Evolutionary conservation across 2,113 vertebrate species (phyloP).

Genomic region (Pelobates fuscus): DNA sequence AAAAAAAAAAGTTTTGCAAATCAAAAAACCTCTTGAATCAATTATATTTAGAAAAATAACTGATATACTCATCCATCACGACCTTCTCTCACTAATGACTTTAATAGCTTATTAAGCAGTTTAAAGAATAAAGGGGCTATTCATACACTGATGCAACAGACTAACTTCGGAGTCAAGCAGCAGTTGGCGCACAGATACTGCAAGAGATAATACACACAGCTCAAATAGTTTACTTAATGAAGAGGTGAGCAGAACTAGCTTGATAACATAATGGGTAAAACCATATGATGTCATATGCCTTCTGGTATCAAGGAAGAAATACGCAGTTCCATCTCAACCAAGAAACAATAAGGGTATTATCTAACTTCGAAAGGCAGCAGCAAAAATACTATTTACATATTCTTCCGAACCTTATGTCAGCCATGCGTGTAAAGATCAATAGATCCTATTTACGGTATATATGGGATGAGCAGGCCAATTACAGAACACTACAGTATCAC

Average conservation of each 20-base stretch:
- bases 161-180: constrained; percentile 35
- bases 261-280: constrained; percentile 51
- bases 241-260: constrained; percentile 53
- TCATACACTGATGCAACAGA: constrained; percentile 41
- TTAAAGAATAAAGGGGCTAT: constrained; percentile 43
- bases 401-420: constrained; percentile 63
- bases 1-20: no score
- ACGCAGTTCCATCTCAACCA: constrained; percentile 53
- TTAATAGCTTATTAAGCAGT: constrained; percentile 47
- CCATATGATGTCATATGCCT: constrained; percentile 49
- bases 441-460: constrained; percentile 51
- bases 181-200: constrained; percentile 48
- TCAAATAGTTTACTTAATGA: constrained; percentile 54
- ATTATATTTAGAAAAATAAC: constrained; percentile 32
- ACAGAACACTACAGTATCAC: no score
- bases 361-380: constrained; percentile 50
- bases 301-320: constrained; percentile 50
- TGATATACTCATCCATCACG: constrained; percentile 26
- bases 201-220: constrained; percentile 45
- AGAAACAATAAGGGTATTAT: constrained; percentile 63
- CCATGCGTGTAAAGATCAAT: constrained; percentile 63
- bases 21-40: not conserved
- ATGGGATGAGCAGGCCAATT: constrained; percentile 52
- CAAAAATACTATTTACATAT: constrained; percentile 66
- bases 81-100: constrained; percentile 37